These are phyloP conservation scores for Acridotheres tristis DNA, from an alignment of 2,797 vertebrate species.

Conservation along the genomic window DNA sequence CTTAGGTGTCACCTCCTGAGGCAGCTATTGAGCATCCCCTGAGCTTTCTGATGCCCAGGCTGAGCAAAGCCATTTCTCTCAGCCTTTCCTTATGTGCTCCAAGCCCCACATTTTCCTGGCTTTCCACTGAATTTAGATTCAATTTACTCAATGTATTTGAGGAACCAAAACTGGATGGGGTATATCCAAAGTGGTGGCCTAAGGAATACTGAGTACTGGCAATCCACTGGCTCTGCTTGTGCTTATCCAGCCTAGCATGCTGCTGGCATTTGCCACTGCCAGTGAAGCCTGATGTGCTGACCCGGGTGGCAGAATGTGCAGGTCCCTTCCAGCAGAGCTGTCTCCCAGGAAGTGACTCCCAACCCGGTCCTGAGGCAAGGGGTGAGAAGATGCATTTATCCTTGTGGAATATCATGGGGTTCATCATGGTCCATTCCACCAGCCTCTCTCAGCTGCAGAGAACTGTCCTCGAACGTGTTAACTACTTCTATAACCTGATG, in stretches of 20 bases:
- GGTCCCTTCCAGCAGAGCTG: neutral
- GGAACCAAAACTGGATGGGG: neutral
- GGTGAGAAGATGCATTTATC: fast-evolving
- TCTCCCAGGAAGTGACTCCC: neutral
- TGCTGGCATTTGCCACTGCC: neutral
- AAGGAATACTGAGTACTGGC: neutral
- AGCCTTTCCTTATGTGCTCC: neutral
- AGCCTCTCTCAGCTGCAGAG: neutral
- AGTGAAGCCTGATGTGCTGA: neutral
- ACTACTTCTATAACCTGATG: fast-evolving
- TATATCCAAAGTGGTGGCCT: neutral
- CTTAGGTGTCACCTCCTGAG: neutral
- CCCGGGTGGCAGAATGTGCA: neutral
- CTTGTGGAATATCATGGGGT: fast-evolving
- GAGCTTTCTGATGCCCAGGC: neutral
- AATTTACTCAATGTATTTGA: neutral
- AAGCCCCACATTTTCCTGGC: neutral
- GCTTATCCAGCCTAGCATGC: neutral
- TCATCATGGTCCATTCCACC: neutral
- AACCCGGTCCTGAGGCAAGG: neutral
- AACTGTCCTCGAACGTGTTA: fast-evolving
- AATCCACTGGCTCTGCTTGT: neutral
- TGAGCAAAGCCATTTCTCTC: neutral
- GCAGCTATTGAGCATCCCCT: neutral
- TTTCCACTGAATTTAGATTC: neutral